A percentile compares a stretch with the other conserved stretches of the same genome.
phyloP scores from a whole-genome alignment of 2,797 vertebrate genomes.

The Sebastes miniatus region DNA sequence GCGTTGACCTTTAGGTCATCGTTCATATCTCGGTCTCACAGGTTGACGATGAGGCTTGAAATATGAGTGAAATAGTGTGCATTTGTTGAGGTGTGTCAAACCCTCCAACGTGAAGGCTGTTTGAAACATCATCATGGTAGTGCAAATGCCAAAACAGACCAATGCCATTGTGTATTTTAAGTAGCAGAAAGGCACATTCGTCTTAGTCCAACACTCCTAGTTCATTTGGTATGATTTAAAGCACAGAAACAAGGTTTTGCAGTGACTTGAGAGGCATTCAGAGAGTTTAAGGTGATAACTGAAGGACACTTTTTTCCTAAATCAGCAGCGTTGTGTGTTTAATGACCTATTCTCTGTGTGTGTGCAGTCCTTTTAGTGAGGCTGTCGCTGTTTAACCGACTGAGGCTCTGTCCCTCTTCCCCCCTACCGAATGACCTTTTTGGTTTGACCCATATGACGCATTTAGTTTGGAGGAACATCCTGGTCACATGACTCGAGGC shows the following conservation, averaged over 20 bases:
- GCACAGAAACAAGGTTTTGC: constrained; percentile 36
- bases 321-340: constrained; percentile 65
- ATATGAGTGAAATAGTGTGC: constrained; percentile 55
- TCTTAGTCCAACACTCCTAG: constrained; percentile 35
- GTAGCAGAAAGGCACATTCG: constrained; percentile 77
- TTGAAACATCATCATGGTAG: constrained; percentile 63
- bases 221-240: constrained; percentile 56
- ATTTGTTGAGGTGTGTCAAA: constrained; percentile 51
- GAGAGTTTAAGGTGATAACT: constrained; percentile 61
- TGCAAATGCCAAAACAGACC: constrained; percentile 74
- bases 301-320: constrained; percentile 67
- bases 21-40: constrained; percentile 32
- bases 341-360: constrained; percentile 29
- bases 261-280: constrained; percentile 48
- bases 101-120: constrained; percentile 40
- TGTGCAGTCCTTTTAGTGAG: constrained; percentile 60
- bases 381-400: constrained; percentile 55
- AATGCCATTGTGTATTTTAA: constrained; percentile 58
- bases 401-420: constrained; percentile 51
- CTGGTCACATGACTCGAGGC: constrained; percentile 76
- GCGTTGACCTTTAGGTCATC: constrained; percentile 30
- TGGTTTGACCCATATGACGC: constrained; percentile 80
- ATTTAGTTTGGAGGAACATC: constrained; percentile 82
- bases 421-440: constrained; percentile 77
- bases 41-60: constrained; percentile 54